phyloP scores from a whole-genome alignment of 2,888 invertebrate species.

The Acanthosepion esculentum region DNA sequence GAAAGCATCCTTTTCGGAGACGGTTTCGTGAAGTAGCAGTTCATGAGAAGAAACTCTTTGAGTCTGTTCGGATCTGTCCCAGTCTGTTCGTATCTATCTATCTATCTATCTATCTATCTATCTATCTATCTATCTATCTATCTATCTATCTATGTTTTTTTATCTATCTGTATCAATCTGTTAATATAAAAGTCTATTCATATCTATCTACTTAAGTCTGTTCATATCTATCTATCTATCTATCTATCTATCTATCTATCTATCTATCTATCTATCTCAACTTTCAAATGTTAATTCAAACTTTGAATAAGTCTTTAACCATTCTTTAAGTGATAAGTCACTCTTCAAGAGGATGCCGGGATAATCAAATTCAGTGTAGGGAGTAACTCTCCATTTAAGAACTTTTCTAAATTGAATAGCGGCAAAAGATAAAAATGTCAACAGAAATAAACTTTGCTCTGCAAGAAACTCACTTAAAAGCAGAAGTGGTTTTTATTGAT shows the following conservation, averaged over 20 bases:
- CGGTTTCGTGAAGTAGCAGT: too few species aligned
- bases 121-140: not conserved
- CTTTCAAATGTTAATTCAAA: not conserved
- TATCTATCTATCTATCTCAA: not conserved
- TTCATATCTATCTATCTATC: not conserved
- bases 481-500: not conserved
- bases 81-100: too few species aligned
- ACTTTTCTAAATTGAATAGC: not conserved
- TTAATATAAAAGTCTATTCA: too few species aligned
- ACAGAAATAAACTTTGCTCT: not conserved
- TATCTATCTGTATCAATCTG: too few species aligned
- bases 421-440: not conserved
- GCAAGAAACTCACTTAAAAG: not conserved
- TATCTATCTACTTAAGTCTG: too few species aligned
- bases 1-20: too few species aligned
- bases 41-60: too few species aligned
- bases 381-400: not conserved
- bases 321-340: not conserved
- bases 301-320: not conserved
- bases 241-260: not conserved
- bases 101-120: too few species aligned
- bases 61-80: too few species aligned
- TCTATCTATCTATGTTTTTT: not conserved
- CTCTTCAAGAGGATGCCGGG: not conserved
- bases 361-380: not conserved